These are phyloP conservation scores for Hedychridium roseum DNA, from an alignment of 2,888 invertebrate genomes.

Conservation along the genomic window DNA sequence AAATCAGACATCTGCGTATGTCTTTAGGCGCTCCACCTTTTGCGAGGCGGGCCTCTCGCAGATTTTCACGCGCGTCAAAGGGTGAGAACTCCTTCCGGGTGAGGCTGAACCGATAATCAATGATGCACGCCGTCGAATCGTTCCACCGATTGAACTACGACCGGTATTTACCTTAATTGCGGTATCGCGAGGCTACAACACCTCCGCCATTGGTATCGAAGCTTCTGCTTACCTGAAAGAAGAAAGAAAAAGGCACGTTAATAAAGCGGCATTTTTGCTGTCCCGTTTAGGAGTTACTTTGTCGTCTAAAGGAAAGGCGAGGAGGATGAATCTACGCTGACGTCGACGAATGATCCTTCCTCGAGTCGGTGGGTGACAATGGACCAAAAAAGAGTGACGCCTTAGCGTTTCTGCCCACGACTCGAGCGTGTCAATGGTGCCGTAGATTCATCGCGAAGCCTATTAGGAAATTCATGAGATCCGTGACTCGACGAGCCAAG, in stretches of 20 bases:
- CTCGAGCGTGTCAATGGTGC: conserved; percentile 32
- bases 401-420: conserved; percentile 28
- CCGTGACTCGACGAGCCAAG: background rate
- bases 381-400: conserved; percentile 8
- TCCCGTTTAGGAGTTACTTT: background rate
- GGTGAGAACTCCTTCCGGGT: conserved; percentile 38
- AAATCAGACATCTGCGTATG: conserved; percentile 38
- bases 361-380: conserved; percentile 1
- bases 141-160: conserved; percentile 7
- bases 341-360: too few species aligned
- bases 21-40: conserved; percentile 26
- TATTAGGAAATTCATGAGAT: conserved; percentile 43
- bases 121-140: conserved; percentile 8
- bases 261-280: background rate
- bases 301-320: conserved; percentile 19
- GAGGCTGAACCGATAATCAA: conserved; percentile 6
- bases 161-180: conserved; percentile 17
- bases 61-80: conserved; percentile 17
- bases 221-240: conserved; percentile 45
- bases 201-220: background rate
- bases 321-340: too few species aligned
- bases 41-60: conserved; percentile 5
- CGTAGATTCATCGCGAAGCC: conserved; percentile 36
- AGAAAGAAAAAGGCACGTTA: conserved; percentile 11
- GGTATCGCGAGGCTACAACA: conserved; percentile 12